phyloP scores from a whole-genome alignment of 2,113 vertebrate species.

The Malurus cyaneus region DNA sequence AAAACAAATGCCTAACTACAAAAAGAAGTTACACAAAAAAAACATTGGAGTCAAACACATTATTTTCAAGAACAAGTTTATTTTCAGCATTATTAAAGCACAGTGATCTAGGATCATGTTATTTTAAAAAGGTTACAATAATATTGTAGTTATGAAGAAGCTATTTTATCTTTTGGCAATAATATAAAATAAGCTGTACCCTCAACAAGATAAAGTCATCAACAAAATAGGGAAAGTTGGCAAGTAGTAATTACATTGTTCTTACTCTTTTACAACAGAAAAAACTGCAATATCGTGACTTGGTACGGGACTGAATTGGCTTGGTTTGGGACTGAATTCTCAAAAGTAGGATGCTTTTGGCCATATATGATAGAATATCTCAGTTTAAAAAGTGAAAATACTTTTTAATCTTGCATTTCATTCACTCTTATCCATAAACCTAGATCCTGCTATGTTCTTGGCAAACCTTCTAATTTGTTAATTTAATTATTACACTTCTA shows the following conservation, averaged over 20 bases:
- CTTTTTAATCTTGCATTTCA: background rate
- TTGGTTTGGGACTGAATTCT: background rate
- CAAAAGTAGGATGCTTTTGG: background rate
- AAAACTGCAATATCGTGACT: background rate
- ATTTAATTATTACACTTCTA: constrained; percentile 23
- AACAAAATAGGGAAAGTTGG: background rate
- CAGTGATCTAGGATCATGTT: background rate
- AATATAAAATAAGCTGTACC: background rate
- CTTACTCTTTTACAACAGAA: background rate
- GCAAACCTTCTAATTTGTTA: constrained; percentile 7
- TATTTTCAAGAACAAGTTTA: background rate
- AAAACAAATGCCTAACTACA: background rate
- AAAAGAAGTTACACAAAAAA: background rate
- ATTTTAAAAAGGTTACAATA: background rate
- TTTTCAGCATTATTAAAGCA: background rate
- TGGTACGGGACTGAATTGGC: too few species aligned
- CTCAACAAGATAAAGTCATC: background rate
- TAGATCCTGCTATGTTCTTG: background rate
- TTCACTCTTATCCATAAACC: background rate
- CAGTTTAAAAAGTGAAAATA: background rate
- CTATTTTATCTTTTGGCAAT: background rate
- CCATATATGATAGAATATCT: background rate
- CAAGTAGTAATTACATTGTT: background rate
- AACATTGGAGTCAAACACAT: background rate
- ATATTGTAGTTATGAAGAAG: background rate